Percentiles rank a stretch among this genome's conserved stretches.
phyloP scores from a whole-genome alignment of 2,113 vertebrate species.

The Prietella phreatophila region DNA sequence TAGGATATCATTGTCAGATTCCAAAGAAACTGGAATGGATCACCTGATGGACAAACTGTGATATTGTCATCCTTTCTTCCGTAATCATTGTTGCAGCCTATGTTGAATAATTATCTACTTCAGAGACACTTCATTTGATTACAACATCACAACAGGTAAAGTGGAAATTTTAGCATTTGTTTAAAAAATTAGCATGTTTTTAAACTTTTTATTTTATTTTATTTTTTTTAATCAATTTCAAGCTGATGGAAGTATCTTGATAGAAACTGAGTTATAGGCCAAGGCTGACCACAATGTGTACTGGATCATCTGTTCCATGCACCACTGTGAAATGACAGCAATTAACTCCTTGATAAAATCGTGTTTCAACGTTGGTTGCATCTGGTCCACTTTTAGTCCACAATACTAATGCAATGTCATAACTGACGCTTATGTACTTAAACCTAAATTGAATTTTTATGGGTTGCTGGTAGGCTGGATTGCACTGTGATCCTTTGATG shows the following conservation, averaged over 20 bases:
- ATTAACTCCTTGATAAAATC: background rate
- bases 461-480: background rate
- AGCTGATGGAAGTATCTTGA: background rate
- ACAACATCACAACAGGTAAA: constrained; percentile 53
- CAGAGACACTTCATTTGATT: constrained; percentile 45
- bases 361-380: background rate
- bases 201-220: no score
- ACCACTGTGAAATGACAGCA: background rate
- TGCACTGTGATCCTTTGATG: background rate
- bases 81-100: constrained; percentile 27
- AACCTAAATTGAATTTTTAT: background rate
- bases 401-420: background rate
- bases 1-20: constrained; percentile 31
- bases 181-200: background rate
- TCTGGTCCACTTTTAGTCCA: background rate
- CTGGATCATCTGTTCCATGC: background rate
- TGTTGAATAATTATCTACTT: constrained; percentile 55
- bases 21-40: constrained; percentile 53
- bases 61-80: constrained; percentile 41
- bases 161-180: background rate
- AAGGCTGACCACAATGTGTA: background rate
- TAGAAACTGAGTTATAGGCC: background rate
- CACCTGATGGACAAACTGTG: constrained; percentile 60
- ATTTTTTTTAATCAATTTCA: background rate
- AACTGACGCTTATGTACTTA: background rate